These are phyloP conservation scores for Cottus gobio DNA, from an alignment of 2,113 vertebrate genomes.

Conservation along the genomic window DNA sequence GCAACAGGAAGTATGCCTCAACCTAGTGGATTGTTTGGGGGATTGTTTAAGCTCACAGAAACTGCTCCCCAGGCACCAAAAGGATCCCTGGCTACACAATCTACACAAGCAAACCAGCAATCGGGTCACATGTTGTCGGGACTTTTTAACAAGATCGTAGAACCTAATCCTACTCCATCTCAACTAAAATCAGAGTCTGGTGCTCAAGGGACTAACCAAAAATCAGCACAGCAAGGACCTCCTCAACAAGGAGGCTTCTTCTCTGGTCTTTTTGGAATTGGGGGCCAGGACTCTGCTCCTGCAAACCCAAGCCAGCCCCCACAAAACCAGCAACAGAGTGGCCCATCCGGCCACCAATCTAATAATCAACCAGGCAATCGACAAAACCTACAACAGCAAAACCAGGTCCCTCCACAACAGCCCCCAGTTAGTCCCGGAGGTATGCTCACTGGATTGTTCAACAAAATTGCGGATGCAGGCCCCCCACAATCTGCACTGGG, in stretches of 20 bases:
- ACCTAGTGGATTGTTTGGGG: slow-evolving; percentile 73
- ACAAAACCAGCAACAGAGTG: slow-evolving; percentile 45
- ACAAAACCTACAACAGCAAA: slow-evolving; percentile 74
- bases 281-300: slow-evolving; percentile 75
- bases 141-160: slow-evolving; percentile 78
- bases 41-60: slow-evolving; percentile 74
- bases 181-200: slow-evolving; percentile 40
- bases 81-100: slow-evolving; percentile 32
- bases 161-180: slow-evolving; percentile 51
- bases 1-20: slow-evolving; percentile 38
- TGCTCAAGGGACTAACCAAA: slow-evolving; percentile 48
- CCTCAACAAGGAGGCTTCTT: slow-evolving; percentile 77
- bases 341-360: slow-evolving; percentile 33
- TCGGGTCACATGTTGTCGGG: slow-evolving; percentile 71
- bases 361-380: slow-evolving; percentile 52
- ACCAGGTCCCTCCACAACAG: slow-evolving; percentile 68
- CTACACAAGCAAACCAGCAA: slow-evolving; percentile 55
- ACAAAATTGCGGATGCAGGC: slow-evolving; percentile 76
- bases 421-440: slow-evolving; percentile 62
- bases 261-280: slow-evolving; percentile 83
- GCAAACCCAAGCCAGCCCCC: slow-evolving; percentile 40
- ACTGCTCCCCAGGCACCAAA: slow-evolving; percentile 54
- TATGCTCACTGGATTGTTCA: slow-evolving; percentile 77
- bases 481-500: slow-evolving; percentile 42
- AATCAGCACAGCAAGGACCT: slow-evolving; percentile 48